Percentiles rank a stretch among this genome's conserved stretches.
Conservation (phyloP, 1,140 invertebrate genomes). For the Brachionus plicatilis region DNA sequence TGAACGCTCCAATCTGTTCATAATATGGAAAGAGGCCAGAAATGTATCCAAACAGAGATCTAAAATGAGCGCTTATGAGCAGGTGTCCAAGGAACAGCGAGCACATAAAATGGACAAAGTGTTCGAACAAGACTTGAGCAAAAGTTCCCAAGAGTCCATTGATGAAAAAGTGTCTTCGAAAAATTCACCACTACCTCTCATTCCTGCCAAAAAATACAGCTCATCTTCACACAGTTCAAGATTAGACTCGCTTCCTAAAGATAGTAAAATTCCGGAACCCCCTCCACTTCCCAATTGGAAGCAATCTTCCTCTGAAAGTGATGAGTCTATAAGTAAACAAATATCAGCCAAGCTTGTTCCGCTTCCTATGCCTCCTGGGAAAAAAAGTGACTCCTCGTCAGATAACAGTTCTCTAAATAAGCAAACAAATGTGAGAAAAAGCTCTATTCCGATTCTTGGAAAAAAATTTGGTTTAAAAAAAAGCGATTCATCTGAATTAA, state of each 20-base stretch:
- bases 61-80: slow-evolving; percentile 6
- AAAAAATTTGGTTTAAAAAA: background rate
- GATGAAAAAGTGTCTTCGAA: background rate
- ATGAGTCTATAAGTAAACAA: background rate
- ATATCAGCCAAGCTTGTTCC: background rate
- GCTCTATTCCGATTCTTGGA: background rate
- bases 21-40: background rate
- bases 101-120: background rate
- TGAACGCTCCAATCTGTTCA: background rate
- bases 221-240: background rate
- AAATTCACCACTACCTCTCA: background rate
- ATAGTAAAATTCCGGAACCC: background rate
- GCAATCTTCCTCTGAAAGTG: background rate
- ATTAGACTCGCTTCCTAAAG: background rate
- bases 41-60: background rate
- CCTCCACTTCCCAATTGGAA: background rate
- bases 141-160: background rate
- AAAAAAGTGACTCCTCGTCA: background rate
- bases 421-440: background rate
- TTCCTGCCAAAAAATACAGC: background rate
- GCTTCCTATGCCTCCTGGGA: background rate
- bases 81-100: background rate
- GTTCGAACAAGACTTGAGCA: background rate
- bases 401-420: background rate
- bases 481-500: background rate